These are phyloP conservation scores for Drosophila sp. DNA, from an alignment of 1,140 invertebrate species.

Conservation along the genomic window DNA sequence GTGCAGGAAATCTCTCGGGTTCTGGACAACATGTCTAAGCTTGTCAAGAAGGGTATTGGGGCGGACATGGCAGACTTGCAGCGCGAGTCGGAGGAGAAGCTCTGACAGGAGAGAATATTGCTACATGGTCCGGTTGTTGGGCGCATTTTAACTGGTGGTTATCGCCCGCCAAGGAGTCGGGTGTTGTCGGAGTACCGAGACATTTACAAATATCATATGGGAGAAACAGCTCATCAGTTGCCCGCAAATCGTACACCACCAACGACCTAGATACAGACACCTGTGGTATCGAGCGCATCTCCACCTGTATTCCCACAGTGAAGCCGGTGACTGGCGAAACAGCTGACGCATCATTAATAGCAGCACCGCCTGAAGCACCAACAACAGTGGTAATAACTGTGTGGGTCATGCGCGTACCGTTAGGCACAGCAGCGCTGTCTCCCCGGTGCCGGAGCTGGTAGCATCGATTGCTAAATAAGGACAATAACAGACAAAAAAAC, in stretches of 20 bases:
- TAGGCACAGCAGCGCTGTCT: slow-evolving; percentile 85
- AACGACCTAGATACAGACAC: slow-evolving; percentile 88
- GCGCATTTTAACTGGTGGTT: slow-evolving; percentile 95
- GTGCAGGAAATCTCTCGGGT: slow-evolving; percentile 97
- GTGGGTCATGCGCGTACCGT: slow-evolving; percentile 87
- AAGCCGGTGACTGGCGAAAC: slow-evolving; percentile 72
- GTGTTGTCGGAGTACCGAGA: slow-evolving; percentile 95
- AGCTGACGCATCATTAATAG: slow-evolving; percentile 6
- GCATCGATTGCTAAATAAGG: slow-evolving; percentile 11
- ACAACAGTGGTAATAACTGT: not conserved
- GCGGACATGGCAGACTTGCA: slow-evolving; percentile 95
- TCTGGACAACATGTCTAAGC: slow-evolving; percentile 97
- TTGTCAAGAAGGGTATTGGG: slow-evolving; percentile 96
- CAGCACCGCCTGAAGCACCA: not conserved
- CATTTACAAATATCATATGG: slow-evolving; percentile 94
- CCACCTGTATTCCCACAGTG: slow-evolving; percentile 70
- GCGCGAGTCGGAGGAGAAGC: slow-evolving; percentile 93
- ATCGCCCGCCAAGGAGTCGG: slow-evolving; percentile 90
- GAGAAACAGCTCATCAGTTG: slow-evolving; percentile 78
- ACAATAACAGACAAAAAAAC: slow-evolving; percentile 21
- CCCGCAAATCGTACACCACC: slow-evolving; percentile 87
- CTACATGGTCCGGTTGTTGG: slow-evolving; percentile 96
- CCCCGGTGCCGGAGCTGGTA: slow-evolving; percentile 75
- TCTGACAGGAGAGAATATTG: slow-evolving; percentile 97
- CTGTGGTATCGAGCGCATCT: slow-evolving; percentile 84